Evolutionary conservation across 2,113 vertebrate species (phyloP).

Genomic region (Chauna torquata): DNA sequence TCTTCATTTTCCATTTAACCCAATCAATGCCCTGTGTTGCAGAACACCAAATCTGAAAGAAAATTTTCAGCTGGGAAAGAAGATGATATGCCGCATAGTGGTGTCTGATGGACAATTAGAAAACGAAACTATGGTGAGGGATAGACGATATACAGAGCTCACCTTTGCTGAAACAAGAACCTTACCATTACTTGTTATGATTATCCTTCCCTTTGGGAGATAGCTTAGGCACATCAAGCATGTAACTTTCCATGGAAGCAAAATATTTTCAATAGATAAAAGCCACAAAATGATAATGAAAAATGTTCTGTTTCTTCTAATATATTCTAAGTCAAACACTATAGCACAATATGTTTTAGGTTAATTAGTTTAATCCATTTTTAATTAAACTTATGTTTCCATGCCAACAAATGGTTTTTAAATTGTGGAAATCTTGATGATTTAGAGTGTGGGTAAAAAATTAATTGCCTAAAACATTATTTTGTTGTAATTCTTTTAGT

Average conservation of each 20-base stretch:
- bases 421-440: constrained; percentile 70
- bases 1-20: not conserved
- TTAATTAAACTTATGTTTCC: constrained; percentile 78
- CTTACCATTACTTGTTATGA: not conserved
- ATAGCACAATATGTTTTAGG: constrained; percentile 72
- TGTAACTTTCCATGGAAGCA: constrained; percentile 13
- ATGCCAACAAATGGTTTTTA: constrained; percentile 80
- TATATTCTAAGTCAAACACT: constrained; percentile 67
- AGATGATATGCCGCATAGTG: not conserved
- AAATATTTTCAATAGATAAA: constrained; percentile 61
- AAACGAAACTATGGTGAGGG: not conserved
- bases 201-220: not conserved
- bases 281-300: constrained; percentile 61
- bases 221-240: not conserved
- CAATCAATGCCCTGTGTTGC: not conserved
- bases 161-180: not conserved
- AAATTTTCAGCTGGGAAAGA: not conserved
- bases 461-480: constrained; percentile 72
- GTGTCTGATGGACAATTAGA: not conserved
- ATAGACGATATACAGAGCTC: not conserved
- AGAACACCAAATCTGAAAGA: not conserved
- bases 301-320: constrained; percentile 64
- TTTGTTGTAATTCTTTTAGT: constrained; percentile 64
- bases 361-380: constrained; percentile 81
- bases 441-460: constrained; percentile 66